phyloP scores from a whole-genome alignment of 2,888 invertebrate species.

The Hydraecia micacea region DNA sequence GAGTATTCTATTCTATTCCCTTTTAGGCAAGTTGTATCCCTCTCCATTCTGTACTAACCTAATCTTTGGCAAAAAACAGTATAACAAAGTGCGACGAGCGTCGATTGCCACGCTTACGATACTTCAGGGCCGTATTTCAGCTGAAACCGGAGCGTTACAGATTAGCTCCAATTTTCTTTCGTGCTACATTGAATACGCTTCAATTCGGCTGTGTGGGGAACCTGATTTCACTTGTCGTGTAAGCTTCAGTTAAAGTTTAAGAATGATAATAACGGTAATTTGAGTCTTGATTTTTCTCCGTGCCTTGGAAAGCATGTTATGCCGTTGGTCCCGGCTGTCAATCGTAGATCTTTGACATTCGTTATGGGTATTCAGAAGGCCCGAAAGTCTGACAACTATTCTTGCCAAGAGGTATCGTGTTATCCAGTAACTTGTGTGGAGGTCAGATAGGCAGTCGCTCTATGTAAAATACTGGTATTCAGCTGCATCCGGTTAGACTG shows the following conservation, averaged over 20 bases:
- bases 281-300: neutral
- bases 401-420: too few relatives aligned
- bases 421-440: too few relatives aligned
- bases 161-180: slow-evolving; percentile 84
- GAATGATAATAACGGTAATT: neutral
- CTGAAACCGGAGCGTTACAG: slow-evolving; percentile 81
- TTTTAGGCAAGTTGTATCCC: slow-evolving; percentile 3
- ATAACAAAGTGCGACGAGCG: slow-evolving; percentile 74
- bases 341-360: too few relatives aligned
- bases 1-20: too few relatives aligned
- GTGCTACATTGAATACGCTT: slow-evolving; percentile 77
- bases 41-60: slow-evolving; percentile 30
- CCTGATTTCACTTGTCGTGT: slow-evolving; percentile 39
- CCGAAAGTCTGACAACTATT: too few relatives aligned
- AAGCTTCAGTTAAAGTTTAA: slow-evolving; percentile 4
- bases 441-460: too few relatives aligned
- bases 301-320: neutral
- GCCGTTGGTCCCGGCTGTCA: too few relatives aligned
- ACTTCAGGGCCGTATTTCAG: slow-evolving; percentile 83
- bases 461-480: too few relatives aligned
- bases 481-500: too few relatives aligned
- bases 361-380: too few relatives aligned
- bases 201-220: slow-evolving; percentile 61
- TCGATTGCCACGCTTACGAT: slow-evolving; percentile 81
- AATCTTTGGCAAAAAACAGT: slow-evolving; percentile 75